Evolutionary conservation across 2,888 invertebrate genomes (phyloP), one percentile per base, ranked within the genome.

Genomic region (Bruchidius siliquastri): DNA sequence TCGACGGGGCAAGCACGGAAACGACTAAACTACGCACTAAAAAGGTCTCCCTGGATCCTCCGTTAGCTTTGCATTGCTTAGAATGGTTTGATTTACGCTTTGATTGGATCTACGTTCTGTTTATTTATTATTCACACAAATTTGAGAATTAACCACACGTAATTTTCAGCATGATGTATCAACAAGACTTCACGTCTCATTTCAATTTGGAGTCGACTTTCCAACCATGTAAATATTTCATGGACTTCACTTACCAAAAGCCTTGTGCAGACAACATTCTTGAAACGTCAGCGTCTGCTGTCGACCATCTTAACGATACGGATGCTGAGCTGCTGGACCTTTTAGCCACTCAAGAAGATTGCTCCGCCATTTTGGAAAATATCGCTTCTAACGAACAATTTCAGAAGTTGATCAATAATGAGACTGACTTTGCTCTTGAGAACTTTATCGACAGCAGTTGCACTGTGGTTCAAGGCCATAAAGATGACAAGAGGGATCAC

Each of bases 341-440:
- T 22, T 74, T 86, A 71, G 82, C 84, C 4, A 81, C 82, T 0
- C 86, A 85, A 80, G 85, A 84, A 69, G 85, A 85, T 72, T 86
- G 86, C 73, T 81, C 83, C 0, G 84, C 82, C 20, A 84, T 86
- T 66, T 77, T 86, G 66, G 83, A 85, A 73, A 85, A 85, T 74
- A 86, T 86, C 26, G 84, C 85, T 8, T 83, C 82, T 21, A 84
- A 82, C 73, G 85, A 85, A 75, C 84, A 85, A 70, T 85, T 84
- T 73, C 83, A 84, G 72, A 79, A 80, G 69, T 74, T 85, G n/a
- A 85, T 85, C 68, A 81, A 80, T 70, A 79, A 80, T 73, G 80
- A 79, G 30, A 76, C 80, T 0, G 80, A 80, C 67, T 82, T 82
- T 70, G 79, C 77, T 10, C 79, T 77, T 20, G 79, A 79, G 21